Conservation (phyloP, 2,888 invertebrate species). For the Camponotus fellah region DNA sequence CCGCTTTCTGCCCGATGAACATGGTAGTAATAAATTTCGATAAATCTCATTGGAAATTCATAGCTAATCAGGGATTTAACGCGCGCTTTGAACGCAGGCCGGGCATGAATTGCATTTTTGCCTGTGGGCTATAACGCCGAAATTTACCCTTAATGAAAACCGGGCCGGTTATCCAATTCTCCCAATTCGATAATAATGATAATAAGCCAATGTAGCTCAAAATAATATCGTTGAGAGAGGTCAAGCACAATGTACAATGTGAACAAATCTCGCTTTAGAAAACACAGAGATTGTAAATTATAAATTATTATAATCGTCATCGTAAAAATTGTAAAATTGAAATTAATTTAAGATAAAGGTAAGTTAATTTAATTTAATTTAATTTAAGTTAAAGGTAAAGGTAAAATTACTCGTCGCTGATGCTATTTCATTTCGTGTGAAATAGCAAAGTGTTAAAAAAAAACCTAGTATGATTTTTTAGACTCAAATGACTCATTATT, state of each 20-base stretch:
- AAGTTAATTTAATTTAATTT: too few species aligned
- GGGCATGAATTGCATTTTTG: conserved; percentile 48
- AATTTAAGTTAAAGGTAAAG: too few species aligned
- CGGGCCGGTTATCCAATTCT: not conserved
- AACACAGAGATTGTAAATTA: not conserved
- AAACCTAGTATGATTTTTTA: conserved; percentile 28
- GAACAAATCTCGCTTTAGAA: not conserved
- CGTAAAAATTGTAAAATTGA: not conserved
- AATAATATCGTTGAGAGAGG: conserved; percentile 1
- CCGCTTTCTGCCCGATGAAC: conserved; percentile 32
- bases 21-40: conserved; percentile 43
- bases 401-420: not conserved
- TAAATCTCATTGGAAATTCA: conserved; percentile 52
- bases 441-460: not conserved
- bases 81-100: conserved; percentile 54
- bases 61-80: conserved; percentile 51
- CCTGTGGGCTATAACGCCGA: conserved; percentile 18
- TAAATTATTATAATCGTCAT: conserved; percentile 3
- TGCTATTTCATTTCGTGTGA: conserved; percentile 1
- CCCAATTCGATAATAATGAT: not conserved
- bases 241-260: conserved; percentile 7
- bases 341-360: too few species aligned
- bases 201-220: not conserved
- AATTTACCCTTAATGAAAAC: conserved; percentile 13
- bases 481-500: conserved; percentile 60